These are phyloP conservation scores for Pristionchus maxplancki DNA, from an alignment of 2,888 invertebrate species.

Conservation along the genomic window DNA sequence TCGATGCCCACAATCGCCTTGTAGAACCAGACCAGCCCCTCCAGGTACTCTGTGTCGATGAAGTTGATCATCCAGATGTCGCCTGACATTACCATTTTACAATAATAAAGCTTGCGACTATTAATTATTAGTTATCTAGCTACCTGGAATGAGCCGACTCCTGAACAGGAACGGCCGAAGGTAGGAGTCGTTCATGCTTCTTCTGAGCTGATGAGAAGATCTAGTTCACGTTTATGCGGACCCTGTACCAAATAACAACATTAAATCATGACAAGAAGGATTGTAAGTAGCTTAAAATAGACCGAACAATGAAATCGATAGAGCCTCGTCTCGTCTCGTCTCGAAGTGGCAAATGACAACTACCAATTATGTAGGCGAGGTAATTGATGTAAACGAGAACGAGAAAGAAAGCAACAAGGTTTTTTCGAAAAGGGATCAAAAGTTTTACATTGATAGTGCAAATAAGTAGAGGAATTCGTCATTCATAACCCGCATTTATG, in stretches of 20 bases:
- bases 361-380: constrained; percentile 4
- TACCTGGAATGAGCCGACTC: neutral
- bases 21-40: neutral
- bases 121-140: too few relatives aligned
- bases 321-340: neutral
- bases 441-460: neutral
- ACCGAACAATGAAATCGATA: neutral
- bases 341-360: neutral
- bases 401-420: neutral
- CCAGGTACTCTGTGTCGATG: neutral
- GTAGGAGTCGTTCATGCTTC: neutral
- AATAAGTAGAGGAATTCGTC: too few relatives aligned
- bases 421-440: neutral
- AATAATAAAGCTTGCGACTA: neutral
- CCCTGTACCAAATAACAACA: too few relatives aligned
- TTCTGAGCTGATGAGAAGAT: too few relatives aligned
- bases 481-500: too few relatives aligned
- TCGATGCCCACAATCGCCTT: neutral
- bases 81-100: neutral
- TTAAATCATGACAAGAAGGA: too few relatives aligned
- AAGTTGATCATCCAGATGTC: constrained; percentile 14
- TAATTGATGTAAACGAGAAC: neutral
- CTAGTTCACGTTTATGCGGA: too few relatives aligned
- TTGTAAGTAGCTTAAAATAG: neutral
- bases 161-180: neutral